Base-by-base conservation (phyloP, 2,888 invertebrate species). In the Eustalomyia histrio region DNA sequence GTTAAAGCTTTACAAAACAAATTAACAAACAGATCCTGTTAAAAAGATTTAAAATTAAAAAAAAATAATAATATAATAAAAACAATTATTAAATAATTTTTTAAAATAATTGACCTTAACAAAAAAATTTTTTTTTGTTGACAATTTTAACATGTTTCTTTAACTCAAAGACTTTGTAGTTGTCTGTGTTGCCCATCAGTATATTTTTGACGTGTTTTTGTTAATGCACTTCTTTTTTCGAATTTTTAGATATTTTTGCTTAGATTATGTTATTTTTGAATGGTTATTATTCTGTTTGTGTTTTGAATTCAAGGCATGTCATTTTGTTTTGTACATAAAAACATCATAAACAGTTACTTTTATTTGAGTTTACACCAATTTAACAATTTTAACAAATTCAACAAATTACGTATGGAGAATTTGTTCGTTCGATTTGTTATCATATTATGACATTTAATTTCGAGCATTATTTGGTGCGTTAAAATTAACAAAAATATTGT, bases 271-370 rank as follows among this genome's bases (percentile, higher is more conserved):
- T 10, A 14, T 52, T 33, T 33, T 33, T 55, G 12, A 17, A 55
- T 79, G 57, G 21, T 69, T 69, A 52, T 63, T 69, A 74, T 74
- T 74, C 67, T 71, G 57, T 17, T 16, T 43, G 53, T 73, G 63
- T 64, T 55, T 60, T 63, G 43, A 58, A 76, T 73, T 73, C 80
- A 67, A 76, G 80, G 61, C 80, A 75, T 69, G 67, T n/a, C 55
- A 21, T 67, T 57, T 47, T 47, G 43, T 2, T 47, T 47, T n/a
- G 43, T n/a, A 8, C 55, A 67, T 67, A 67, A 67, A 67, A 67
- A 67, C 47, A 57, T 43, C 65, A 65, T 55, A 65, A 65, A 65
- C 67, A 55, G 67, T 67, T 67, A 67, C 67, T 39, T 21, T 43
- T 39, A n/a, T 4, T 47, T 47, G n/a, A 47, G 43, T 69, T 69